Conservation (phyloP, 1,140 invertebrate species). For the Saccostrea cuccullata region DNA sequence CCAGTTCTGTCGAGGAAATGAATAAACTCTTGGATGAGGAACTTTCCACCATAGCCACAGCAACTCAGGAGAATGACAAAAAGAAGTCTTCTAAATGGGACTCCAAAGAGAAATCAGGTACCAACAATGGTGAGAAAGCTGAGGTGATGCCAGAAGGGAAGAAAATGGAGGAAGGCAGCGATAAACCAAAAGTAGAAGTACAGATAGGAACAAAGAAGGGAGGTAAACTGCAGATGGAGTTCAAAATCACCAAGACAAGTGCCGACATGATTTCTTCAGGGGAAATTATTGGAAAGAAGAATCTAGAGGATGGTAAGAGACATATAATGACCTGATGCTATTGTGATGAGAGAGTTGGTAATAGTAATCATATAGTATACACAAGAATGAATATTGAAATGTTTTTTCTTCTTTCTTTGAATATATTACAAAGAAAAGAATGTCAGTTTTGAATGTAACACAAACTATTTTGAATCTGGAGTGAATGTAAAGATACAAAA, state of each 20-base stretch:
- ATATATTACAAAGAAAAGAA: too few species aligned
- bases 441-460: too few species aligned
- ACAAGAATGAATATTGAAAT: too few species aligned
- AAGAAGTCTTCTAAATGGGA: slow-evolving; percentile 39
- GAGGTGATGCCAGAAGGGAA: slow-evolving; percentile 30
- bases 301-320: slow-evolving; percentile 62
- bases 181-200: slow-evolving; percentile 45
- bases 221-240: slow-evolving; percentile 49
- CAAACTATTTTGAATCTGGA: too few species aligned
- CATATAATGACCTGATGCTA: too few species aligned
- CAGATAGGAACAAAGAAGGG: slow-evolving; percentile 57
- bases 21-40: slow-evolving; percentile 79
- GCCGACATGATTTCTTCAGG: slow-evolving; percentile 61
- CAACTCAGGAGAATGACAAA: neutral
- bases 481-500: too few species aligned
- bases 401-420: too few species aligned
- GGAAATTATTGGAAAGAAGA: slow-evolving; percentile 46
- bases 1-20: slow-evolving; percentile 76
- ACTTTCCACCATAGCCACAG: slow-evolving; percentile 45
- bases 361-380: too few species aligned
- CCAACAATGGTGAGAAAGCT: neutral
- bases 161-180: slow-evolving; percentile 27
- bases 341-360: too few species aligned
- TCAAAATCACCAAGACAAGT: slow-evolving; percentile 63
- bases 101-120: slow-evolving; percentile 20